Evolutionary conservation across 2,113 vertebrate genomes (phyloP).

Genomic region (Corydoras sp.): DNA sequence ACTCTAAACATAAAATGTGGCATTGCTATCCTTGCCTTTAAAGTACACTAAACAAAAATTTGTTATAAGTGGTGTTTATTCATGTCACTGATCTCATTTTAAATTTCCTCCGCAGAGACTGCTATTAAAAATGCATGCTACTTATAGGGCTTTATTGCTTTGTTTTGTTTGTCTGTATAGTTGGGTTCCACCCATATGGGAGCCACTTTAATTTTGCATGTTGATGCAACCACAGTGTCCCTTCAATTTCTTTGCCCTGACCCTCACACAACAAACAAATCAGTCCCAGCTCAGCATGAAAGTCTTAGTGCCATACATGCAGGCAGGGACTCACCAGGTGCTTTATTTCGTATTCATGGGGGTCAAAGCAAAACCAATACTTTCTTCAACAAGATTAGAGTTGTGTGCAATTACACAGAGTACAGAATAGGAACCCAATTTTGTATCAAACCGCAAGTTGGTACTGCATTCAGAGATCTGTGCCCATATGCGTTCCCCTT

Average conservation of each 20-base stretch:
- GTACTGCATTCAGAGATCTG: neutral
- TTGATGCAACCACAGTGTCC: too few species aligned
- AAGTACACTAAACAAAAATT: constrained; percentile 2
- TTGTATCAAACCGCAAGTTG: constrained; percentile 17
- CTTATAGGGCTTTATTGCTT: too few species aligned
- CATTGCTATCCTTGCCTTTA: too few species aligned
- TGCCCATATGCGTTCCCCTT: neutral
- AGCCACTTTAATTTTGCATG: too few species aligned
- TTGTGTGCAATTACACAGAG: constrained; percentile 11
- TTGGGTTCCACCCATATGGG: too few species aligned
- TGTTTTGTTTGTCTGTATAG: neutral
- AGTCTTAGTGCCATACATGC: constrained; percentile 1
- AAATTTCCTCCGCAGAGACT: neutral
- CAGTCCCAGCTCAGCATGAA: too few species aligned
- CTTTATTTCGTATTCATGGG: constrained; percentile 19
- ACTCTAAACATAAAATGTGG: too few species aligned
- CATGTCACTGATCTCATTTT: constrained; percentile 9
- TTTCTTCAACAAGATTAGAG: constrained; percentile 15
- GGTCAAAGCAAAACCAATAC: constrained; percentile 2
- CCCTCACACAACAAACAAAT: too few species aligned
- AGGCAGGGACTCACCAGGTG: neutral
- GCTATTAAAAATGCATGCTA: neutral
- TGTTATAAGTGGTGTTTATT: neutral
- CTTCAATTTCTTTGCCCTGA: too few species aligned
- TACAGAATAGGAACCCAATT: constrained; percentile 1